Conservation (phyloP, 1,140 invertebrate genomes). For the Potamilus streckersoni region DNA sequence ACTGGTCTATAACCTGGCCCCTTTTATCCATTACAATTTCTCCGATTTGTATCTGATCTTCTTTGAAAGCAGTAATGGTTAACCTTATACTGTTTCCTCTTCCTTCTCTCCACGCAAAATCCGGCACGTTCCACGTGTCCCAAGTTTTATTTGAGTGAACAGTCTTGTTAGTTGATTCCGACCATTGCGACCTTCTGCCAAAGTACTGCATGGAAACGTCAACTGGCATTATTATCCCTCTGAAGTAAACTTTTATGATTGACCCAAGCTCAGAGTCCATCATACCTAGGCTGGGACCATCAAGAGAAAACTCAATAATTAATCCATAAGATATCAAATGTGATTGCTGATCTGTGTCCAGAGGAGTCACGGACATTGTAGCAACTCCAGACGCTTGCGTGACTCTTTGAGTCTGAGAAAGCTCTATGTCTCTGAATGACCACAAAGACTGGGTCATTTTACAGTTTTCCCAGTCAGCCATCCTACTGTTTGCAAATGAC, state of each 20-base stretch:
- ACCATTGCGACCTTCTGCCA: constrained; percentile 25
- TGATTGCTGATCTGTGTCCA: neutral
- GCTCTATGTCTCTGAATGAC: constrained; percentile 3
- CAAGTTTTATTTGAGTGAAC: constrained; percentile 8
- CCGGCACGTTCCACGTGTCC: constrained; percentile 28
- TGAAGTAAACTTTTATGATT: constrained; percentile 15
- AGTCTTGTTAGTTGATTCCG: constrained; percentile 1
- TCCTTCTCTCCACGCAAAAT: constrained; percentile 41
- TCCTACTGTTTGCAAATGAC: constrained; percentile 25
- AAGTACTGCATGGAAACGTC: constrained; percentile 23
- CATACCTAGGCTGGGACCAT: constrained; percentile 28
- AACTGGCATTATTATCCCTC: constrained; percentile 11
- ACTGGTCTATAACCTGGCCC: neutral
- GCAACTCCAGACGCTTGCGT: neutral
- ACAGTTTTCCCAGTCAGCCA: constrained; percentile 37
- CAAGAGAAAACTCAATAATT: constrained; percentile 30
- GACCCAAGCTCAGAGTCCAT: constrained; percentile 46
- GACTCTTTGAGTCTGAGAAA: constrained; percentile 1
- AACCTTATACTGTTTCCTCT: constrained; percentile 20
- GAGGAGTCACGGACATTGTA: neutral
- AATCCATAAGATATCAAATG: neutral
- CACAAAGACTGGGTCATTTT: constrained; percentile 19
- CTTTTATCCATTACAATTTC: constrained; percentile 12
- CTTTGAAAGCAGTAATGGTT: neutral
- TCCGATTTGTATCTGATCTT: neutral